phyloP scores from a whole-genome alignment of 92 coral and sea anemone genomes.

The Actinostola sp. region DNA sequence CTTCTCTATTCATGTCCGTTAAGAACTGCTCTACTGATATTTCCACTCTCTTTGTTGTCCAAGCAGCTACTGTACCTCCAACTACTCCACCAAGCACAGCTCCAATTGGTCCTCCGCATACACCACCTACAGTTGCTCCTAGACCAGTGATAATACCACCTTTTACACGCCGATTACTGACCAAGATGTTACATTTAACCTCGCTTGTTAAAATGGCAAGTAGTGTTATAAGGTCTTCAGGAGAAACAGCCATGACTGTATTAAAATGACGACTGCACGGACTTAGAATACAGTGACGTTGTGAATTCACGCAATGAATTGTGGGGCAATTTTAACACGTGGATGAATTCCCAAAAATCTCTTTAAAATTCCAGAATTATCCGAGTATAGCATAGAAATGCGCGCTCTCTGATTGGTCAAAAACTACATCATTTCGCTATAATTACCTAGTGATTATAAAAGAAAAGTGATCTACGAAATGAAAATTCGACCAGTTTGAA shows the following conservation, averaged over 20 bases:
- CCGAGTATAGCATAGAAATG: too few relatives aligned
- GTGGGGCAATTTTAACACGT: too few relatives aligned
- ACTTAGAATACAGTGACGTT: constrained; percentile 3
- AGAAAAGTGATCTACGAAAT: too few relatives aligned
- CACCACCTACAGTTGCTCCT: constrained; percentile 83
- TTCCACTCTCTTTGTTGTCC: constrained; percentile 61
- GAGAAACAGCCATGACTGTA: constrained; percentile 38
- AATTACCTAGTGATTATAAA: too few relatives aligned
- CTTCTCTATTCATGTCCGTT: constrained; percentile 73
- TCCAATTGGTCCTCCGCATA: constrained; percentile 85
- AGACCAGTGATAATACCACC: constrained; percentile 70
- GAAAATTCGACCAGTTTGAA: too few relatives aligned
- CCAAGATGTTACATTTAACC: constrained; percentile 44
- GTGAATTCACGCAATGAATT: not conserved
- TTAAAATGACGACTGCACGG: not conserved
- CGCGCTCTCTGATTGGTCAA: too few relatives aligned
- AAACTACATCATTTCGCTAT: too few relatives aligned
- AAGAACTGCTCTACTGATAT: constrained; percentile 68
- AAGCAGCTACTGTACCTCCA: constrained; percentile 84
- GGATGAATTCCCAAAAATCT: too few relatives aligned
- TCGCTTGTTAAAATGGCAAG: constrained; percentile 76
- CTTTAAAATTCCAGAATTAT: too few relatives aligned
- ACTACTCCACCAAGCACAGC: constrained; percentile 73
- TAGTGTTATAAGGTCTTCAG: constrained; percentile 74
- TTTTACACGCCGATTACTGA: constrained; percentile 55